Base-by-base conservation (phyloP, 2,888 invertebrate genomes). In the Cephalotes varians region DNA sequence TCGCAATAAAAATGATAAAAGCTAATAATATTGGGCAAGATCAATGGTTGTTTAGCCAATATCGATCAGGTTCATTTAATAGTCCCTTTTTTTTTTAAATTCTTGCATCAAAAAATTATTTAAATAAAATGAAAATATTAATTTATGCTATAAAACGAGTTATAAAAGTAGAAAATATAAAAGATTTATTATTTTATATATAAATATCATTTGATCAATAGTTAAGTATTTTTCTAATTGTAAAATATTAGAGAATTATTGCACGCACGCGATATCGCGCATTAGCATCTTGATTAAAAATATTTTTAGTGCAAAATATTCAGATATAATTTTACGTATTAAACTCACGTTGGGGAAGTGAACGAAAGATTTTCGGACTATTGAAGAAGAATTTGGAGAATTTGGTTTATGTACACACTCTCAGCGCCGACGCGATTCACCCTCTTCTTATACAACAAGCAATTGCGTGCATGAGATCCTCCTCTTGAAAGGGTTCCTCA, bases 401-500 rank as follows among this genome's bases (percentile, higher is more conserved):
- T 64, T 79, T 83, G n/a, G n/a, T n/a, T n/a, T 81, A 79, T 71
- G 80, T 74, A 65, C 28, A 80, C 54, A 37, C 60, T 77, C 56
- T 77, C 64, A 58, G 37, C n/a, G n/a, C 12, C 10, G 25, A 28
- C 60, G 40, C 49, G 40, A 58, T 9, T 51, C 49, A 79, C 81
- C 76, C 67, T 82, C 31, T 81, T 62, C 76, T 62, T 60, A 34
- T 60, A 58, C 77, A 67, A 69, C 25, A 28, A 65, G 77, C 77
- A 69, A 72, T 82, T 76, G 64, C 69, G 76, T 82, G 82, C 86
- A 64, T 81, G 60, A 76, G 60, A 87, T 74, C 71, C 82, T 28
- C 37, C 71, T 67, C 83, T 71, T 58, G 87, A 90, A 90, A 90
- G 90, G 90, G 90, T 90, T 90, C 87, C 82, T 31, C 49, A 18